These are phyloP conservation scores for Minunthozetes semirufus DNA, from an alignment of 2,888 invertebrate species.

Conservation along the genomic window DNA sequence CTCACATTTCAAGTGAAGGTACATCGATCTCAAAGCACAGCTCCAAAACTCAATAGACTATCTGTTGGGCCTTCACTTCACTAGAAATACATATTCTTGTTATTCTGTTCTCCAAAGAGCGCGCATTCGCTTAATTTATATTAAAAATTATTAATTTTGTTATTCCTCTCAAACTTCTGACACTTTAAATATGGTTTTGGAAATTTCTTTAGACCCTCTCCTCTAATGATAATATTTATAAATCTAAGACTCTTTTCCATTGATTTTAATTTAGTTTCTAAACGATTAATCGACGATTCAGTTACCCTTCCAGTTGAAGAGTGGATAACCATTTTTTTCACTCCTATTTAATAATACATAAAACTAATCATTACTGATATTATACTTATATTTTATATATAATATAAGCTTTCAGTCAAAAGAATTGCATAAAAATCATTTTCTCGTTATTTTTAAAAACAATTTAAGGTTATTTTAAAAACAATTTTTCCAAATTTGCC, in stretches of 20 bases:
- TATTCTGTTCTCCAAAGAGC: neutral
- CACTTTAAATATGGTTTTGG: neutral
- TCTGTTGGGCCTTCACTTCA: neutral
- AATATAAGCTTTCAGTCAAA: too few relatives aligned
- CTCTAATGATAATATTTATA: neutral
- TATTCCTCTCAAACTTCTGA: neutral
- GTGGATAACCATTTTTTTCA: neutral
- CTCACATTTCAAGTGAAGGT: conserved; percentile 19
- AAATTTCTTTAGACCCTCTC: neutral
- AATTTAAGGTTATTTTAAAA: too few relatives aligned
- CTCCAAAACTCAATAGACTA: neutral
- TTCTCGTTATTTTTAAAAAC: too few relatives aligned
- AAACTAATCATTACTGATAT: neutral
- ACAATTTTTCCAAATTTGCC: too few relatives aligned
- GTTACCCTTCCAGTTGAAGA: neutral
- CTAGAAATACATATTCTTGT: neutral
- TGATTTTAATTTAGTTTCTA: neutral
- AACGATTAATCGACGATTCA: neutral
- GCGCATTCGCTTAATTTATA: neutral
- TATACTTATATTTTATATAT: too few relatives aligned
- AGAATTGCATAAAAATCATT: too few relatives aligned
- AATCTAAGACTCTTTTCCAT: neutral
- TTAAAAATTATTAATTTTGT: neutral
- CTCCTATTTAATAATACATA: neutral
- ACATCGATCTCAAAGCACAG: conserved; percentile 1